A percentile compares a stretch with the other conserved stretches of the same genome.
Evolutionary conservation across 2,797 vertebrate genomes (phyloP).

Genomic region (Enteromius argenteus): DNA sequence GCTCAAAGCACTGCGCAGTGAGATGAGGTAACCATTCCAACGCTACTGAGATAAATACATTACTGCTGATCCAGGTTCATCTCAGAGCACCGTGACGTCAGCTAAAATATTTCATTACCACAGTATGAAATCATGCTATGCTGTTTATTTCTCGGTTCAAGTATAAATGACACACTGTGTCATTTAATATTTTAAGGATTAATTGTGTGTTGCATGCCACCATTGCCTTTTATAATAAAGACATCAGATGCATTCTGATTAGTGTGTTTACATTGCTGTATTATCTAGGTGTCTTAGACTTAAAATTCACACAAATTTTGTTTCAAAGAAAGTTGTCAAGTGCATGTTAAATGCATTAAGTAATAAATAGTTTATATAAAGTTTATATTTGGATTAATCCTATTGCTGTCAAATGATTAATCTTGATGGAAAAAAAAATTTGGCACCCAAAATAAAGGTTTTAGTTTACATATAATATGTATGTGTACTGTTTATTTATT

Average conservation of each 20-base stretch:
- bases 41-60: neutral
- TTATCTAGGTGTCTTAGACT: neutral
- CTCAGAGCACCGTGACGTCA: neutral
- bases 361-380: too few relatives aligned
- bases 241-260: neutral
- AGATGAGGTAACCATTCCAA: slow-evolving; percentile 82
- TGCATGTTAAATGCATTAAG: neutral
- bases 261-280: neutral
- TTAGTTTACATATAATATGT: too few relatives aligned
- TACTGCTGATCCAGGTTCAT: neutral
- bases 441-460: too few relatives aligned
- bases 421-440: too few relatives aligned
- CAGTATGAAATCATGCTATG: neutral
- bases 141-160: neutral
- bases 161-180: neutral
- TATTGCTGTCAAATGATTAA: too few relatives aligned
- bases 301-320: neutral
- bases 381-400: too few relatives aligned
- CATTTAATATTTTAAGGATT: neutral
- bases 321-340: neutral
- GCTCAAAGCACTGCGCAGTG: slow-evolving; percentile 85
- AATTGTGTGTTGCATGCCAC: neutral
- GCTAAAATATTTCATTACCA: neutral
- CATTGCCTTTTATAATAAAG: neutral
- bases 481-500: too few relatives aligned